These are phyloP conservation scores for Microtus oregoni DNA, from an alignment of 2,113 vertebrate genomes.

Conservation along the genomic window DNA sequence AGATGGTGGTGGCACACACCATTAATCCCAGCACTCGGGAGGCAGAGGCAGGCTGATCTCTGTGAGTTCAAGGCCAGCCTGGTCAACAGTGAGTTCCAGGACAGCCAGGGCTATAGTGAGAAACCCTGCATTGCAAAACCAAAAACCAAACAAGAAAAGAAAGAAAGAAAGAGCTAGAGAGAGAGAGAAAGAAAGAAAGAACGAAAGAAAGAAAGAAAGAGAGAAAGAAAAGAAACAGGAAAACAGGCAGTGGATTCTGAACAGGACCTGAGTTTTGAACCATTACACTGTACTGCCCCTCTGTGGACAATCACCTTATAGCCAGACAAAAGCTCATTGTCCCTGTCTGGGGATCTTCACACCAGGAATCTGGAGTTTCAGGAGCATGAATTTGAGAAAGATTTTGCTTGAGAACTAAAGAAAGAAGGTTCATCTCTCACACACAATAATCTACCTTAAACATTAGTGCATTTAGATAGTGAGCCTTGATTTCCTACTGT, in stretches of 20 bases:
- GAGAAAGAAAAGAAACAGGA: not conserved
- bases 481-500: not conserved
- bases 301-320: constrained; percentile 70
- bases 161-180: accelerated
- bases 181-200: too few relatives aligned
- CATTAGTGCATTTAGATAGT: not conserved
- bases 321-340: not conserved
- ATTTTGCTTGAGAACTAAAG: constrained; percentile 36
- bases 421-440: not conserved
- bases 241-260: not conserved
- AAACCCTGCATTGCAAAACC: not conserved
- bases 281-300: constrained; percentile 74
- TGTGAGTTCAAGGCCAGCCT: too few relatives aligned
- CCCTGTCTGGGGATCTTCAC: not conserved
- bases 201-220: too few relatives aligned
- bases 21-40: too few relatives aligned
- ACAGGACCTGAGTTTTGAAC: constrained; percentile 50
- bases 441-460: not conserved
- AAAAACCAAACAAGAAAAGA: not conserved
- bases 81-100: too few relatives aligned
- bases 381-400: constrained; percentile 35
- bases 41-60: too few relatives aligned
- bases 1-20: too few relatives aligned
- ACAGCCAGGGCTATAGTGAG: not conserved
- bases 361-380: not conserved